phyloP scores from a whole-genome alignment of 2,113 vertebrate genomes.

The Menidia beryllina region DNA sequence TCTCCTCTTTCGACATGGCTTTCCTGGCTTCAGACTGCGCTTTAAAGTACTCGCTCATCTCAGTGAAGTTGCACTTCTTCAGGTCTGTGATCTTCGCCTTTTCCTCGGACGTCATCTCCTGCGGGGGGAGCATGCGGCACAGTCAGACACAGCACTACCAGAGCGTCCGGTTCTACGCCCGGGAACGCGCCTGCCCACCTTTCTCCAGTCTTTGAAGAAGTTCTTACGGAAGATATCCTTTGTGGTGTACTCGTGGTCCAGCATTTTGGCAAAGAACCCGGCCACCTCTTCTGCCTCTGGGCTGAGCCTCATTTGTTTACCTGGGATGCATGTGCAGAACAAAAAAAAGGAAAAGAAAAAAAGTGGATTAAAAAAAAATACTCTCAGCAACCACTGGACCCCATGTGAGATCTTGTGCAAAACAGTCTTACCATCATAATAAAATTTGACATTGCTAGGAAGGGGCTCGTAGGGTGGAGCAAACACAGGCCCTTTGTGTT shows the following conservation, averaged over 20 bases:
- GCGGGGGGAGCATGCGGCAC: conserved; percentile 5
- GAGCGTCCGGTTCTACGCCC: neutral
- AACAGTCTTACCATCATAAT: conserved; percentile 90
- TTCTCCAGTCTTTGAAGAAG: conserved; percentile 98
- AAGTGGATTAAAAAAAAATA: too few species aligned
- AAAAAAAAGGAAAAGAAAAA: neutral
- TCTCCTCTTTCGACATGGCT: conserved; percentile 94
- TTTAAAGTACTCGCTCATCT: conserved; percentile 96
- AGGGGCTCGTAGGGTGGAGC: conserved; percentile 95
- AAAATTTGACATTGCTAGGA: conserved; percentile 92
- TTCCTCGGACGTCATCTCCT: conserved; percentile 98
- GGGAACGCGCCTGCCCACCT: conserved; percentile 79
- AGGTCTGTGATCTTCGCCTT: conserved; percentile 89
- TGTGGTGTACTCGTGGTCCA: conserved; percentile 98
- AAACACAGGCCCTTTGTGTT: conserved; percentile 98
- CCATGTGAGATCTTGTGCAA: neutral
- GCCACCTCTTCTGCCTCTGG: conserved; percentile 95
- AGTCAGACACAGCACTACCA: neutral
- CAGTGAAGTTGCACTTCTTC: conserved; percentile 94
- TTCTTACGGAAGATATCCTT: conserved; percentile 99
- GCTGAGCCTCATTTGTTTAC: conserved; percentile 93
- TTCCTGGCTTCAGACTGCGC: conserved; percentile 94
- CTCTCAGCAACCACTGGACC: too few species aligned
- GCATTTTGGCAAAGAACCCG: conserved; percentile 98
- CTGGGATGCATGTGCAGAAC: conserved; percentile 73